These are phyloP conservation scores for Atta texana DNA, from an alignment of 1,140 invertebrate genomes.

Conservation along the genomic window DNA sequence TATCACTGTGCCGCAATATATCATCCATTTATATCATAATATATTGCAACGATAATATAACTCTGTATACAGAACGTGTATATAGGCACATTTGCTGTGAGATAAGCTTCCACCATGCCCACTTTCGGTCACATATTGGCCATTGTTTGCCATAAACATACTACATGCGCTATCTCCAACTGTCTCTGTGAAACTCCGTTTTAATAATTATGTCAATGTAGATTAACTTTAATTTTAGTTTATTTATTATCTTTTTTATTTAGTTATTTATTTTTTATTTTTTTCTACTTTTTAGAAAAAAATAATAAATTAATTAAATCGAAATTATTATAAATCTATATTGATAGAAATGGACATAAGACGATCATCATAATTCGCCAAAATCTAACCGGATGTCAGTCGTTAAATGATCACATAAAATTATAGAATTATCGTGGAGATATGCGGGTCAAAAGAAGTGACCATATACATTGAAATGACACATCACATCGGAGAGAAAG, in stretches of 20 bases:
- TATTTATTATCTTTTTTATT: too few relatives aligned
- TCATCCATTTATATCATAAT: not conserved
- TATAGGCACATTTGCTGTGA: not conserved
- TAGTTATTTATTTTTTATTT: too few relatives aligned
- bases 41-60: not conserved
- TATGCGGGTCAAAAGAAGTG: not conserved
- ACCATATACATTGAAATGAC: not conserved
- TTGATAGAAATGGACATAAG: not conserved
- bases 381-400: not conserved
- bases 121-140: not conserved
- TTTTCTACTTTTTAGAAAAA: too few relatives aligned
- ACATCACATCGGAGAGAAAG: not conserved
- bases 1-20: not conserved
- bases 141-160: not conserved
- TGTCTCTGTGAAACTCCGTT: not conserved
- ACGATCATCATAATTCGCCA: not conserved
- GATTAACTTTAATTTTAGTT: too few relatives aligned
- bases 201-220: not conserved
- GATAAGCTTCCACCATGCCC: not conserved
- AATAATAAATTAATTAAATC: too few relatives aligned
- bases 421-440: constrained; percentile 4
- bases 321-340: too few relatives aligned
- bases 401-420: not conserved
- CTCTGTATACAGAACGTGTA: not conserved
- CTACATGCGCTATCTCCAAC: not conserved